These are phyloP conservation scores for Heterodera carotae DNA, from an alignment of 1,140 invertebrate species.

Conservation along the genomic window DNA sequence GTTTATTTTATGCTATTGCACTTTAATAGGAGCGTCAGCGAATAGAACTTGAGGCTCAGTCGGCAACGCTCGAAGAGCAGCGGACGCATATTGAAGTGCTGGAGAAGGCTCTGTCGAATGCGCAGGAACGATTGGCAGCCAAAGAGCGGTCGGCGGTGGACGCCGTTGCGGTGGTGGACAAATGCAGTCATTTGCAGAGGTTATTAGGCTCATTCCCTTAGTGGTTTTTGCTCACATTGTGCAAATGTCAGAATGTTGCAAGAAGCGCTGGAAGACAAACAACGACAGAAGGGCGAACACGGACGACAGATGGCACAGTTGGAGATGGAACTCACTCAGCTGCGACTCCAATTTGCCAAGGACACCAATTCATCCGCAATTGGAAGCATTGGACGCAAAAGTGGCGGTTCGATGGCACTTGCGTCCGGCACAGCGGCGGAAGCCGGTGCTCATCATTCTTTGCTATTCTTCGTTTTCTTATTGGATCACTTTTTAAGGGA, in stretches of 20 bases:
- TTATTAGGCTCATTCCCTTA: neutral
- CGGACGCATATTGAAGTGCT: conserved; percentile 87
- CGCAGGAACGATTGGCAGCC: conserved; percentile 82
- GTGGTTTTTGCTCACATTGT: too few relatives aligned
- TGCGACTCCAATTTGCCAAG: conserved; percentile 45
- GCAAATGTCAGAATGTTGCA: conserved; percentile 35
- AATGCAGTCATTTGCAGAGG: conserved; percentile 47
- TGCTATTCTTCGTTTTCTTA: neutral
- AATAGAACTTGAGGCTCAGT: conserved; percentile 83
- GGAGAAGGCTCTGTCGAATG: conserved; percentile 86
- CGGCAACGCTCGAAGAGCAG: conserved; percentile 85
- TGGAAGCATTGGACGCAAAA: conserved; percentile 28
- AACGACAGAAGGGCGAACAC: conserved; percentile 44
- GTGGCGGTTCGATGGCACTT: conserved; percentile 15
- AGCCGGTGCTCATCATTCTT: conserved; percentile 3
- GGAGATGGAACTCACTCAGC: conserved; percentile 51
- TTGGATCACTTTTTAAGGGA: neutral
- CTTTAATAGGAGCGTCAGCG: conserved; percentile 77
- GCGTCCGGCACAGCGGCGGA: neutral
- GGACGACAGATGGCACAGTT: conserved; percentile 46
- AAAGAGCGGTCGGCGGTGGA: conserved; percentile 71
- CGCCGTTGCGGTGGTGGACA: conserved; percentile 46
- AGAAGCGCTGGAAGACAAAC: conserved; percentile 49
- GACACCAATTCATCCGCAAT: conserved; percentile 23
- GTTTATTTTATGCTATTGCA: too few relatives aligned